Evolutionary conservation across 2,113 vertebrate species (phyloP), one percentile per base, ranked within the genome.

Genomic region (human (Homo sapiens)): DNA sequence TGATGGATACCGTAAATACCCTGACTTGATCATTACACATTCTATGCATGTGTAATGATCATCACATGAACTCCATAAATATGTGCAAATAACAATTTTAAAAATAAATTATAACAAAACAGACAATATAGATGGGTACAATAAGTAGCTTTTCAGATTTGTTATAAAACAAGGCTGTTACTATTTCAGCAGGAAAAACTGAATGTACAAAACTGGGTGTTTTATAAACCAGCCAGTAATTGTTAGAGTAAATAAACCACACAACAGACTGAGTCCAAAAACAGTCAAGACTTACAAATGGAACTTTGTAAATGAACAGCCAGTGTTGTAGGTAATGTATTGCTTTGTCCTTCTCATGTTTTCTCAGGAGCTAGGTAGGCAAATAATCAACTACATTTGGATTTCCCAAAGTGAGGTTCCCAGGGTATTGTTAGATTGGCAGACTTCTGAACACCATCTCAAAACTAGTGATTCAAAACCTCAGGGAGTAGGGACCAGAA

Each of bases 181-280:
- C 11, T 72, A 83, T 55, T 89, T 96, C 61, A 61, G 22, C 64
- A 10, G 40, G 13, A 45, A 81, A 89, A n/a, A 81, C 32, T 48
- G 32, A 90, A 48, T 55, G 20, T 52, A 89, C 61, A 81, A 45
- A 84, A 81, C 17, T 76, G 9, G 13, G 17, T 61, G 64, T 89
- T 61, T 48, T 52, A 94, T 66, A 83, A 95, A 82, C n/a, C 38
- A 90, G n/a, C 40, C 32, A 90, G 43, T 59, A 96, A 87, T 40
- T 78, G 68, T 40, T 61, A 81, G 82, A 45, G 43, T 93, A 93
- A 97, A 85, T 89, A 79, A 92, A 75, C 4, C 38, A 43, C 59
- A 48, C 10, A 88, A 45, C 10, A 66, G 48, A 66, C 25, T 48
- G 59, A 93, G 61, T 83, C 61, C 43, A 82, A 70, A 70, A 90